Conservation (phyloP, 2,797 vertebrate species). For the Scolopax bukidnonensis region DNA sequence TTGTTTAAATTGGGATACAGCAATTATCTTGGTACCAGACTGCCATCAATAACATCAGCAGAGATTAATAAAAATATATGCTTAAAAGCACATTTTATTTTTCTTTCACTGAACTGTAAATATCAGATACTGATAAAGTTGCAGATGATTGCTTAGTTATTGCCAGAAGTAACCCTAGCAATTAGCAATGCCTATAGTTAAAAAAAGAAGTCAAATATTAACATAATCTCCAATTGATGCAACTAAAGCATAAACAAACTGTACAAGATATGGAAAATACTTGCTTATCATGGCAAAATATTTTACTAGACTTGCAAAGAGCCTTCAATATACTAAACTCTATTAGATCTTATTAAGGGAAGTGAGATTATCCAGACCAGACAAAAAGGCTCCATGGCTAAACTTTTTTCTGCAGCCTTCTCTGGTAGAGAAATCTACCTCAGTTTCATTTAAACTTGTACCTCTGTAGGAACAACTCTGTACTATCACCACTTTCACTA, state of each 20-base stretch:
- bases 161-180: not conserved
- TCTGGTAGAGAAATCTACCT: not conserved
- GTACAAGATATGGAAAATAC: conserved; percentile 1
- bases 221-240: not conserved
- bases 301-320: not conserved
- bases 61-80: conserved; percentile 19
- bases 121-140: not conserved
- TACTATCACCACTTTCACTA: not conserved
- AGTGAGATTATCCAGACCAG: not conserved
- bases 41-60: not conserved
- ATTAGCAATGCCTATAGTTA: not conserved
- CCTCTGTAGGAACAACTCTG: not conserved
- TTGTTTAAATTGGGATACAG: not conserved
- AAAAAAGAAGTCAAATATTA: conserved; percentile 11
- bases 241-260: not conserved
- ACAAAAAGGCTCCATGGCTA: not conserved
- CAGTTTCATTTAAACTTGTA: not conserved
- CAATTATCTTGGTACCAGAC: not conserved
- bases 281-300: not conserved
- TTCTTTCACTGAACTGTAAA: conserved; percentile 16
- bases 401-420: not conserved
- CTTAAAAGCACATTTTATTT: not conserved
- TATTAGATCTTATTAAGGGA: not conserved
- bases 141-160: not conserved
- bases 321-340: not conserved